Percentiles rank a stretch among this genome's conserved stretches.
Evolutionary conservation across 1,140 invertebrate genomes (phyloP).

Genomic region (Littorina saxatilis): DNA sequence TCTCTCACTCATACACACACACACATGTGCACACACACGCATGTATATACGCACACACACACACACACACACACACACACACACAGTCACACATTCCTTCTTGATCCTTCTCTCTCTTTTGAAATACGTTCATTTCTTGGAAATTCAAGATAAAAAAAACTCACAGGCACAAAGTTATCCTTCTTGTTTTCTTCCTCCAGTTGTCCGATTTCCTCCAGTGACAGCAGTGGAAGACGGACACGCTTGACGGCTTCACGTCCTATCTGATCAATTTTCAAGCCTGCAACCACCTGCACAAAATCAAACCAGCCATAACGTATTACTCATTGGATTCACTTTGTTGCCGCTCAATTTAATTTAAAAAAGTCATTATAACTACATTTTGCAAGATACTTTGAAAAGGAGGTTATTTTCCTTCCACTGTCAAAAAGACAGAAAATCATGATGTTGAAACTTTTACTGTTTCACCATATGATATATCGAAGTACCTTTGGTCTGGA

Average conservation of each 20-base stretch:
- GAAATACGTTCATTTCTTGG: no score
- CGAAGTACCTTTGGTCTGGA: no score
- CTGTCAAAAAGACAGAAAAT: no score
- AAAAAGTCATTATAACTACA: no score
- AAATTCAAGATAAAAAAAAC: conserved; percentile 45
- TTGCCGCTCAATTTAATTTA: no score
- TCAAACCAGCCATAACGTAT: no score
- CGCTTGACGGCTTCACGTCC: conserved; percentile 58
- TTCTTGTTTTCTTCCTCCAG: conserved; percentile 72
- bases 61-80: conserved; percentile 16
- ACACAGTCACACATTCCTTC: no score
- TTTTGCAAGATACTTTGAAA: no score
- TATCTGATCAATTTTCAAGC: conserved; percentile 41
- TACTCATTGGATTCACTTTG: background rate
- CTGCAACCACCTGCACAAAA: background rate
- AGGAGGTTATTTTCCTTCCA: no score
- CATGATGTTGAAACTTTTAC: no score
- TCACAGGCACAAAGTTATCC: conserved; percentile 70
- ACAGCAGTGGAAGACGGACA: conserved; percentile 76
- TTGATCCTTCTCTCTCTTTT: conserved; percentile 68
- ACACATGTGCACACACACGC: conserved; percentile 15
- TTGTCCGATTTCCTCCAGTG: conserved; percentile 68
- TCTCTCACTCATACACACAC: conserved; percentile 29
- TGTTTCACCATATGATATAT: no score
- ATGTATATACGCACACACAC: conserved; percentile 18